A percentile compares a stretch with the other conserved stretches of the same genome.
These are phyloP conservation scores for Platysteira castanea DNA, from an alignment of 2,113 vertebrate genomes.

Conservation along the genomic window DNA sequence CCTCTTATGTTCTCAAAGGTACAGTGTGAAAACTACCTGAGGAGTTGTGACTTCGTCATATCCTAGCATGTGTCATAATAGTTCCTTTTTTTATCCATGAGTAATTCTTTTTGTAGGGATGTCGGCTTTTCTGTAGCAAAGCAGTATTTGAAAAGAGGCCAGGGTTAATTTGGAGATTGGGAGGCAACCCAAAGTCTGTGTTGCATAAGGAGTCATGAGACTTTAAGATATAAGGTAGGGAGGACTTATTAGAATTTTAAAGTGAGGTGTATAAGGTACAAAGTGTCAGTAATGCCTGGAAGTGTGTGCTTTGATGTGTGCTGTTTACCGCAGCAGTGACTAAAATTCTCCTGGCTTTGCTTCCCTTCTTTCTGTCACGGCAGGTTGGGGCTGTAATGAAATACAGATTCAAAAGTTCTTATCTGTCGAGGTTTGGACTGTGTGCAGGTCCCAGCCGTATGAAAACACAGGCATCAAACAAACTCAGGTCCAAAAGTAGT, in stretches of 20 bases:
- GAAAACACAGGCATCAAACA: background rate
- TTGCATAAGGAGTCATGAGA: slow-evolving; percentile 53
- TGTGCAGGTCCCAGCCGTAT: background rate
- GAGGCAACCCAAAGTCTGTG: background rate
- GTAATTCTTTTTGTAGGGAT: background rate
- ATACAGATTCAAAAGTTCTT: background rate
- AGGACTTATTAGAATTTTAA: slow-evolving; percentile 44
- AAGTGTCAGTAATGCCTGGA: slow-evolving; percentile 5
- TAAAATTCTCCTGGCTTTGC: slow-evolving; percentile 3
- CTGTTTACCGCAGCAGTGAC: background rate
- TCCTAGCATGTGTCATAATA: background rate
- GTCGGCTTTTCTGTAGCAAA: background rate
- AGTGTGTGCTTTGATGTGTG: slow-evolving; percentile 35
- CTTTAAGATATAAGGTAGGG: background rate
- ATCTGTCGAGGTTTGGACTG: background rate
- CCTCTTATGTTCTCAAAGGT: background rate
- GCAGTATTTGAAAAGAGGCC: background rate
- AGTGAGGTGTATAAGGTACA: background rate
- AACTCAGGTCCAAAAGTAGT: background rate
- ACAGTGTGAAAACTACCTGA: background rate
- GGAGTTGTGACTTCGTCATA: background rate
- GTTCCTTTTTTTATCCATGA: background rate
- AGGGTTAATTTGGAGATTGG: background rate
- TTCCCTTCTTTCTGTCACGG: background rate
- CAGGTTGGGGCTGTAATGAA: background rate